A percentile compares a stretch with the other conserved stretches of the same genome.
phyloP scores from a whole-genome alignment of 2,113 vertebrate genomes.

The Gadus macrocephalus region DNA sequence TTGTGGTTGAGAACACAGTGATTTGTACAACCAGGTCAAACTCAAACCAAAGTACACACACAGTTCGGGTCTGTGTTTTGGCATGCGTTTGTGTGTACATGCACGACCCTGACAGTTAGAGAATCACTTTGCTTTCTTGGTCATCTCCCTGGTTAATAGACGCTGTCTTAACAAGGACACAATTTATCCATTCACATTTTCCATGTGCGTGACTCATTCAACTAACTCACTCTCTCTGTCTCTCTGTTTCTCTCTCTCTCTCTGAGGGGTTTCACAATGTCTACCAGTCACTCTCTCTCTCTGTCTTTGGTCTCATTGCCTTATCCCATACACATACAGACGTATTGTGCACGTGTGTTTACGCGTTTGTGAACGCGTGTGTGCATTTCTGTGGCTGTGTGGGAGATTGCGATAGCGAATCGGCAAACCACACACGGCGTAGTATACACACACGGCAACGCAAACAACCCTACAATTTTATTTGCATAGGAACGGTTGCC shows the following conservation, averaged over 20 bases:
- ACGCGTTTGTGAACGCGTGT: neutral
- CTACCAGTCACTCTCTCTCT: neutral
- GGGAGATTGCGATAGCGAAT: neutral
- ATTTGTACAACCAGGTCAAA: slow-evolving; percentile 28
- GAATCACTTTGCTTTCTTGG: no score
- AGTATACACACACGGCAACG: no score
- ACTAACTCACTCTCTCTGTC: no score
- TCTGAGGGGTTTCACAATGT: no score
- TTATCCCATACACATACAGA: neutral
- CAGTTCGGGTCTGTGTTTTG: neutral
- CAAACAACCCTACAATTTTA: no score
- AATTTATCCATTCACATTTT: no score
- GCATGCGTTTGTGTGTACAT: neutral
- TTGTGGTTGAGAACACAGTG: slow-evolving; percentile 24
- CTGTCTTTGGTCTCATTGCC: neutral
- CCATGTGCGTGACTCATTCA: no score
- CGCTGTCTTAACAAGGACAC: no score
- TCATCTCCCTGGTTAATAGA: no score
- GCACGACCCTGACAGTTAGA: neutral
- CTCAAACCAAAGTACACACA: slow-evolving; percentile 24
- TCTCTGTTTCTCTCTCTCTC: neutral
- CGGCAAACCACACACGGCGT: neutral
- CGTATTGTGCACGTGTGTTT: neutral
- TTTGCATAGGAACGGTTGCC: no score
- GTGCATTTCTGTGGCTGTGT: neutral